Evolutionary conservation across 2,888 invertebrate species (phyloP), one percentile per base, ranked within the genome.

Genomic region (Epistrophella euchroma): DNA sequence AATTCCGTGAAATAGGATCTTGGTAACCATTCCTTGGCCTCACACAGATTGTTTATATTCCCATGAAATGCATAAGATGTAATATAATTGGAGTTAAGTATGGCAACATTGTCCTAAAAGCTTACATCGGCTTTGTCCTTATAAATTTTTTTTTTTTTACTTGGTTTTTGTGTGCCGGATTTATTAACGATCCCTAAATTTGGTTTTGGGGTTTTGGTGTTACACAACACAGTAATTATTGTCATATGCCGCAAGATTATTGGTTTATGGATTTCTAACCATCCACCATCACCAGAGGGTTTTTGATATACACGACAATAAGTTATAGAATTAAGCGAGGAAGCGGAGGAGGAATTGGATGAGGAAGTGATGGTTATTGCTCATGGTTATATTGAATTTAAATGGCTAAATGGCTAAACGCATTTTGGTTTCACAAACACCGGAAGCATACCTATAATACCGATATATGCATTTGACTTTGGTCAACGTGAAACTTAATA

Each of bases 191-290:
- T 35, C 66, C 25, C 52, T 35, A 22, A 72, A 80, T 76, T 80
- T 68, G 60, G 72, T 62, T 75, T 72, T 68, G 75, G 66, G 75
- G 84, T 72, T 80, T 62, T 25, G 68, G 68, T 76, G 72, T 47
- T 52, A 68, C 84, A 72, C 71, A 76, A 37, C 60, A 58, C 32
- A 32, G 52, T 79, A 79, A 84, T 84, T 75, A 84, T 47, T 72
- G 52, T 72, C 84, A 80, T 58, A 77, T 68, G 68, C 80, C 84
- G 15, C 80, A 76, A 76, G 75, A 76, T 68, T 84, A 64, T 56
- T 62, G 43, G 25, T 37, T 64, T 74, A 47, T 40, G 60, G 25
- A 35, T 35, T 64, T 68, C 6, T 25, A 50, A n/a, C 37, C 22
- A 25, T 25, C 22, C 52, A 22, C 19, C 13, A 47, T 4, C 2